Percentiles rank a stretch among this genome's conserved stretches.
phyloP scores from a whole-genome alignment of 2,797 vertebrate genomes.

The Lutjanus argentimaculatus region DNA sequence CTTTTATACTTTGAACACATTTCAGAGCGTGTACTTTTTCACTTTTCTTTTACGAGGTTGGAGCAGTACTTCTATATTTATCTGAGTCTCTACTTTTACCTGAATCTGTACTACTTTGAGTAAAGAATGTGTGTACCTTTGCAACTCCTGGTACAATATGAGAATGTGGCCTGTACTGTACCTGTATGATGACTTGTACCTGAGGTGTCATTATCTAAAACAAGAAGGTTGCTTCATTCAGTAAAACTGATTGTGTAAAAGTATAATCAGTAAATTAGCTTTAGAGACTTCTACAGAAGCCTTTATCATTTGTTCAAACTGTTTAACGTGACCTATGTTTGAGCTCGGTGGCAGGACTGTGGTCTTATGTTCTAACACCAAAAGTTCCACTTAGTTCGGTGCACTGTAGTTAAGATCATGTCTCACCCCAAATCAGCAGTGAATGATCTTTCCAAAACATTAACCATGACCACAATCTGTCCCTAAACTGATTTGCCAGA shows the following conservation, averaged over 20 bases:
- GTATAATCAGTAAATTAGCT: not conserved
- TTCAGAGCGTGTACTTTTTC: no score
- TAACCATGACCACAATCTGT: not conserved
- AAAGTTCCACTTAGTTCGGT: not conserved
- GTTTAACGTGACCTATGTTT: not conserved
- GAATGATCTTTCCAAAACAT: not conserved
- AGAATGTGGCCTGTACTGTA: no score
- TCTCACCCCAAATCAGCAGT: not conserved
- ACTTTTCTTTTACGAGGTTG: no score
- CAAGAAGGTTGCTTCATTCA: not conserved
- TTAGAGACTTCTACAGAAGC: not conserved
- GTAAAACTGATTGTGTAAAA: not conserved
- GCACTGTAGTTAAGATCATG: not conserved
- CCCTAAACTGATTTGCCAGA: not conserved
- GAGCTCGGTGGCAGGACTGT: not conserved
- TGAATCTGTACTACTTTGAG: no score
- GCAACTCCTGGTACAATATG: not conserved
- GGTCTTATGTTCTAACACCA: not conserved
- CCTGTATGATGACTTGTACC: not conserved
- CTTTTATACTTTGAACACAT: no score
- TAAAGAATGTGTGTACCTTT: no score
- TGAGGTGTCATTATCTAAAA: not conserved
- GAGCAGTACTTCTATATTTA: no score
- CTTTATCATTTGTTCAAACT: not conserved
- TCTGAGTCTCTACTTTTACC: no score